phyloP scores from a whole-genome alignment of 2,113 vertebrate genomes.

The Spea multiplicata region DNA sequence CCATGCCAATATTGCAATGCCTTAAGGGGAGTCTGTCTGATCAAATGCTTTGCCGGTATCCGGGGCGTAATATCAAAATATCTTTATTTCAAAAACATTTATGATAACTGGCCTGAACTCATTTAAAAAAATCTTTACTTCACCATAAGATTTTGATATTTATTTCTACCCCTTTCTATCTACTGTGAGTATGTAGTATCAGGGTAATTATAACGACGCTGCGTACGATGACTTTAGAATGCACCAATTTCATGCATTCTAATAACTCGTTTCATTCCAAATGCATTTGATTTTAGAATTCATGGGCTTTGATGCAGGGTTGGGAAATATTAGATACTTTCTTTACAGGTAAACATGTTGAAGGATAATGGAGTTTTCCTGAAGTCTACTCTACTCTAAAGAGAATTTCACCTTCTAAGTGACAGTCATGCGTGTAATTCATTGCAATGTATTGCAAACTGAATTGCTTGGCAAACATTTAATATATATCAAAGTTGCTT shows the following conservation, averaged over 20 bases:
- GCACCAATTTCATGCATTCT: constrained; percentile 12
- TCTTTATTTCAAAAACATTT: background rate
- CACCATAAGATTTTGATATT: constrained; percentile 6
- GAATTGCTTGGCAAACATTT: background rate
- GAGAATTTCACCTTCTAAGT: background rate
- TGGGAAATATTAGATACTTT: constrained; percentile 38
- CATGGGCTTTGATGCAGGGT: constrained; percentile 22
- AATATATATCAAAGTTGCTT: background rate
- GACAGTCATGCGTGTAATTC: background rate
- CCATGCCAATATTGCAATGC: constrained; percentile 16
- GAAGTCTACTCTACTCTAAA: background rate
- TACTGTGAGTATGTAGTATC: constrained; percentile 11
- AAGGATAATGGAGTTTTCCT: constrained; percentile 13
- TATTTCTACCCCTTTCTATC: background rate
- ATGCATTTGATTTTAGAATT: constrained; percentile 41
- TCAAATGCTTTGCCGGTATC: constrained; percentile 1
- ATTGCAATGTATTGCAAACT: background rate
- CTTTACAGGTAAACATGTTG: constrained; percentile 23
- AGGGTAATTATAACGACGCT: constrained; percentile 33
- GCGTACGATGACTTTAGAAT: background rate
- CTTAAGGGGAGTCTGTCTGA: constrained; percentile 20
- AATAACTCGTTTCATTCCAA: constrained; percentile 27
- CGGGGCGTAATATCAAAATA: too few species aligned
- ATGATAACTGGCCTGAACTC: background rate
- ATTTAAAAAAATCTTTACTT: background rate